These are phyloP conservation scores for Choreutis nemorana DNA, from an alignment of 2,888 invertebrate genomes.

Conservation along the genomic window DNA sequence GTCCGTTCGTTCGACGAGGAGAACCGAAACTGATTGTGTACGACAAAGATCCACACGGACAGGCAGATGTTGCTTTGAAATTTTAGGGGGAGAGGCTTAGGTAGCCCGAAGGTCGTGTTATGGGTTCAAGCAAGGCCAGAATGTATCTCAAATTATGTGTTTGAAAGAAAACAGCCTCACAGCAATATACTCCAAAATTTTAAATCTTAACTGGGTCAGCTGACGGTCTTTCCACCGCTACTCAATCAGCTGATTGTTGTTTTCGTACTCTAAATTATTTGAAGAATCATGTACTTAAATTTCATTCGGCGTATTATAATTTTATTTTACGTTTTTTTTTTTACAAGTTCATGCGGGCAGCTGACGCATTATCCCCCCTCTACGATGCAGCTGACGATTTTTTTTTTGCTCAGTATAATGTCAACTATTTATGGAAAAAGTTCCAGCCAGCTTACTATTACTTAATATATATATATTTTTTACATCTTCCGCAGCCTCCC, in stretches of 20 bases:
- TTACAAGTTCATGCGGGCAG: conserved; percentile 1
- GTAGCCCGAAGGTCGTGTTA: conserved; percentile 1
- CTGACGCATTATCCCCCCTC: conserved; percentile 1
- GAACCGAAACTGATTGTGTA: conserved; percentile 1
- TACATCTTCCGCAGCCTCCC: conserved; percentile 1
- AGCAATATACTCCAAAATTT: conserved; percentile 1
- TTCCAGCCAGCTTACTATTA: conserved; percentile 1
- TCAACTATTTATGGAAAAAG: conserved; percentile 1
- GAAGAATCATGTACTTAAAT: conserved; percentile 1
- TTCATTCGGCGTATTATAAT: conserved; percentile 1
- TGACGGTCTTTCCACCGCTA: conserved; percentile 3
- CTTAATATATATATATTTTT: background rate
- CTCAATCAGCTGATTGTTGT: conserved; percentile 2
- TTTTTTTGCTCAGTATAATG: background rate
- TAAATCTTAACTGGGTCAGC: conserved; percentile 1
- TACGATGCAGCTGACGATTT: background rate
- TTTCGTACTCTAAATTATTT: conserved; percentile 2
- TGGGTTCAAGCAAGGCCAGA: background rate
- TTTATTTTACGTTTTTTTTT: background rate
- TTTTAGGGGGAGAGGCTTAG: conserved; percentile 1
- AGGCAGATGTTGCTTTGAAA: background rate
- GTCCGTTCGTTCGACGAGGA: conserved; percentile 1
- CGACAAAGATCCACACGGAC: background rate
- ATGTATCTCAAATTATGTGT: background rate
- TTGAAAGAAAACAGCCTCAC: background rate